A percentile compares a stretch with the other conserved stretches of the same genome.
Conservation (phyloP, 2,888 invertebrate genomes). For the Scaptodrosophila latifasciaeformis region DNA sequence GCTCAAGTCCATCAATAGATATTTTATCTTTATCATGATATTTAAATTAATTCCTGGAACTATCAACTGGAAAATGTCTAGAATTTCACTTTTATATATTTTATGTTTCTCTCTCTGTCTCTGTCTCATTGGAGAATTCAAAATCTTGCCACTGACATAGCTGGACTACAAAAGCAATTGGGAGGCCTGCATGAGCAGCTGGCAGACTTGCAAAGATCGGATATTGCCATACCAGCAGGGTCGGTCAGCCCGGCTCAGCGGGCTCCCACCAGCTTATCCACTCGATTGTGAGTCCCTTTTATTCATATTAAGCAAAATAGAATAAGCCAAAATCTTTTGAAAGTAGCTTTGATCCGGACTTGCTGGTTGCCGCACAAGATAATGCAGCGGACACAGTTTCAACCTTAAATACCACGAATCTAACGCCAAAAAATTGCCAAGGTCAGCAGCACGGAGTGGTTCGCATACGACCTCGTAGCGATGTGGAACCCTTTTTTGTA, state of each 20-base stretch:
- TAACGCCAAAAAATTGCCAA: constrained; percentile 41
- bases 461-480: constrained; percentile 30
- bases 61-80: too few species aligned
- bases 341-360: constrained; percentile 25
- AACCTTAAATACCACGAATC: too few species aligned
- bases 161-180: constrained; percentile 29
- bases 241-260: not conserved
- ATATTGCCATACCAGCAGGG: not conserved
- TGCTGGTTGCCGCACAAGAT: not conserved
- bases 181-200: constrained; percentile 51
- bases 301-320: not conserved
- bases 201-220: constrained; percentile 37
- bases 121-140: too few species aligned
- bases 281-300: constrained; percentile 35
- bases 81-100: too few species aligned
- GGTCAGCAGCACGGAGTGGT: constrained; percentile 45
- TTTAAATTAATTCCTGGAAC: too few species aligned
- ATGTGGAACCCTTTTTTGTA: constrained; percentile 46
- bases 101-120: too few species aligned
- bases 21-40: too few species aligned
- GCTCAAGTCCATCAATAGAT: too few species aligned
- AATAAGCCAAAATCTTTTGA: too few species aligned
- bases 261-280: constrained; percentile 6
- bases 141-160: constrained; percentile 30
- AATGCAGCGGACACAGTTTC: not conserved